Base-by-base conservation (phyloP, 2,888 invertebrate genomes). In the Portevinia maculata region DNA sequence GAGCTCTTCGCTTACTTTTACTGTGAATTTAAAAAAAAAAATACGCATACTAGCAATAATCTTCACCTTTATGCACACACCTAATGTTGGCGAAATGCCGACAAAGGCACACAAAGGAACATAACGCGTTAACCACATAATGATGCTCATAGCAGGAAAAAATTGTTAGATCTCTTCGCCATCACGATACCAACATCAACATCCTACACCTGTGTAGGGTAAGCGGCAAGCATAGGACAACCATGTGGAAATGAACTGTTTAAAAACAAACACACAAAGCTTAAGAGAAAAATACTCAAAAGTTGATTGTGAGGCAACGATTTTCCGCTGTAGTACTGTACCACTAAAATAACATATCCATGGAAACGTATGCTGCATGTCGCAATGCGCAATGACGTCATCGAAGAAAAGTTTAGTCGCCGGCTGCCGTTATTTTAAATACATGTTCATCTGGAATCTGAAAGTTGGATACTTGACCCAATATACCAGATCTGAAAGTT, bases 331-430 rank as follows among this genome's bases (percentile, higher is more conserved):
- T 62, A n/a, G 15, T 39, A 39, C 39, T 13, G n/a, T 11, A 52
- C 19, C 53, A 46, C n/a, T n/a, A n/a, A n/a, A n/a, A n/a, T n/a
- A n/a, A n/a, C n/a, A n/a, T n/a, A 55, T 60, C 60, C 57, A 53
- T 76, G 64, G 83, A 86, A 85, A 85, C 85, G 85, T 85, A 85
- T 85, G 84, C 85, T 85, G 84, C 84, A 85, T 86, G 86, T 86
- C 86, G 86, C 86, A 86, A 85, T 86, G 86, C 86, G 86, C 85
- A 85, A 85, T 86, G 86, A 85, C 85, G 86, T 86, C 85, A 86
- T 62, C 28, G n/a, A 50, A 24, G 48, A 65, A 70, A 79, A 74
- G 74, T 78, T 83, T 48, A 60, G 57, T 52, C 65, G 55, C 62
- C 69, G 55, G 60, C 71, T 71, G 24, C 7, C 50, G 67, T 76